phyloP scores from a whole-genome alignment of 2,888 invertebrate genomes.

The Cylloceria caligata region DNA sequence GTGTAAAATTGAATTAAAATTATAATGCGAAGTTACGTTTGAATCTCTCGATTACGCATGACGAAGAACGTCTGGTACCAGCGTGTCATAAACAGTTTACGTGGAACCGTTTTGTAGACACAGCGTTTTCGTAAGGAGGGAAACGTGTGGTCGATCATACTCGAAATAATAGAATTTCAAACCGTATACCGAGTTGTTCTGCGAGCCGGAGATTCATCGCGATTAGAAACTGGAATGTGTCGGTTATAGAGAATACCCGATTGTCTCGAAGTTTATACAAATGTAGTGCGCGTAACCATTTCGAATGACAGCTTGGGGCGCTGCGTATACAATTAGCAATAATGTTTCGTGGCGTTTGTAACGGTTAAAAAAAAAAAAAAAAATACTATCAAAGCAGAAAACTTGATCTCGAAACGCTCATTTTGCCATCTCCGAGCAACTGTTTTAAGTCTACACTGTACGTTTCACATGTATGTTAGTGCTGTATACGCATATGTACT shows the following conservation, averaged over 20 bases:
- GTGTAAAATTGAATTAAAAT: constrained; percentile 10
- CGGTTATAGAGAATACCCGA: neutral
- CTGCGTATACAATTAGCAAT: constrained; percentile 5
- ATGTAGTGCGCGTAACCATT: neutral
- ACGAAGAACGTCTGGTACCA: too few species aligned
- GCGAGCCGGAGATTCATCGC: constrained; percentile 5
- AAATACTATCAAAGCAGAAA: constrained; percentile 11
- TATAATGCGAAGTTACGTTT: constrained; percentile 15
- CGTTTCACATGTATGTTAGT: constrained; percentile 24
- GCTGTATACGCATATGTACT: neutral
- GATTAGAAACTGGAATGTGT: constrained; percentile 33
- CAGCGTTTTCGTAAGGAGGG: too few species aligned
- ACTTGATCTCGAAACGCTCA: constrained; percentile 40
- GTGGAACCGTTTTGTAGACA: neutral
- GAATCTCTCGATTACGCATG: too few species aligned
- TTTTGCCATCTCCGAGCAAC: constrained; percentile 53
- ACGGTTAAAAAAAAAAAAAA: constrained; percentile 9
- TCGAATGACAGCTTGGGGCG: neutral
- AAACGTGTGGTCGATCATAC: too few species aligned
- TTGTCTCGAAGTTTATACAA: neutral
- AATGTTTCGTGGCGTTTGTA: constrained; percentile 2
- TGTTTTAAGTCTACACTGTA: constrained; percentile 54
- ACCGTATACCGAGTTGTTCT: neutral
- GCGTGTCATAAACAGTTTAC: neutral
- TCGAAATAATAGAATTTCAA: neutral